Percentiles rank a stretch among this genome's conserved stretches.
Conservation (phyloP, 2,797 vertebrate species). For the Percopsis omiscomaycus region DNA sequence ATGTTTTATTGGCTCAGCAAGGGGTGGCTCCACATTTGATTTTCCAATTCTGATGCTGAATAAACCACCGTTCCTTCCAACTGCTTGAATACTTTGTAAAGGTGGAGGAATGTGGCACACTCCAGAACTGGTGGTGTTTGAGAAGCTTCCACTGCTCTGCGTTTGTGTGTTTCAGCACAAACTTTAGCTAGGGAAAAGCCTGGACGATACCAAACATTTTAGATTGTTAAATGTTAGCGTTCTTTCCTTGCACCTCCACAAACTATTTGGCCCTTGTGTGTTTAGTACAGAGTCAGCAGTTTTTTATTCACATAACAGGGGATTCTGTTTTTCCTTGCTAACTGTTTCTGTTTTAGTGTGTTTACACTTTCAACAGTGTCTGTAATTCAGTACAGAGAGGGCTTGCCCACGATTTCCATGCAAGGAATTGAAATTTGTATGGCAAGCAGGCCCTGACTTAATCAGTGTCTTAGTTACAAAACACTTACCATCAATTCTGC, state of each 20-base stretch:
- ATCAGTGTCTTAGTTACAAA: constrained; percentile 15
- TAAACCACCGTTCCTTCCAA: constrained; percentile 47
- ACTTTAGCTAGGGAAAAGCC: constrained; percentile 32
- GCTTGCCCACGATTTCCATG: constrained; percentile 58
- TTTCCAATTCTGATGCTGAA: constrained; percentile 67
- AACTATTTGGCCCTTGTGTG: constrained; percentile 44
- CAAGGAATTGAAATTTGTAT: constrained; percentile 59
- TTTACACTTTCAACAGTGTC: constrained; percentile 58
- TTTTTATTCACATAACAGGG: constrained; percentile 57
- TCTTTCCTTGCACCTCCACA: constrained; percentile 60
- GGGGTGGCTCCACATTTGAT: constrained; percentile 58
- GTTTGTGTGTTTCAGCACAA: constrained; percentile 55
- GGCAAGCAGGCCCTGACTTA: constrained; percentile 42
- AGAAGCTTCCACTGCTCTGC: constrained; percentile 45
- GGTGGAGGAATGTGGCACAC: constrained; percentile 43
- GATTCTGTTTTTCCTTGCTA: constrained; percentile 57
- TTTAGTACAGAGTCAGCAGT: constrained; percentile 40
- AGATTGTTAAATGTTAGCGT: constrained; percentile 56
- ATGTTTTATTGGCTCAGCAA: constrained; percentile 51
- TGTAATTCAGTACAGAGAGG: constrained; percentile 50
- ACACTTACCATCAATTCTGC: constrained; percentile 27
- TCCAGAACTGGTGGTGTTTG: constrained; percentile 58
- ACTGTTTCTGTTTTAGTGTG: constrained; percentile 57
- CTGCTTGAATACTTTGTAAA: constrained; percentile 34
- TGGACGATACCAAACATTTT: constrained; percentile 26